Evolutionary conservation across 1,140 invertebrate genomes (phyloP), one percentile per base, ranked within the genome.

Genomic region (Hyposmocoma kahamanoa): DNA sequence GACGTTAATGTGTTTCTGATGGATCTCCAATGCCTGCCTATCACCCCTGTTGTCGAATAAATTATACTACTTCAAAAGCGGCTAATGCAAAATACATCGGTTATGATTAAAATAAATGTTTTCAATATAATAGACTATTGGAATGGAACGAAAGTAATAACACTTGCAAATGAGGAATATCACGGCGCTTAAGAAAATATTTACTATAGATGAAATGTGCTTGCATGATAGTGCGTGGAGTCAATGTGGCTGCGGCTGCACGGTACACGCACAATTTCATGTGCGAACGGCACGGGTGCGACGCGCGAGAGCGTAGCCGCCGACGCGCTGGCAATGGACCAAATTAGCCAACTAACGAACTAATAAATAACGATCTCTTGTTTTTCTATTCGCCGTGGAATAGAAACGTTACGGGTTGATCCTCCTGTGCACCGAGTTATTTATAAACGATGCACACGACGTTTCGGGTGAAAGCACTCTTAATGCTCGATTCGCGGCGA

Each of bases 301-400:
- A 36, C 13, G 38, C 38, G 38, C 38, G 38, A 20, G 20, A 20
- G 76, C 76, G 78, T 72, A 78, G 71, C 77, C 55, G 48, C 56
- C 70, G 70, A 56, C 66, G 42, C 52, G 65, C 67, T 77, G 76
- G 66, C 79, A 69, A 46, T 65, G 64, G 77, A 83, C 79, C 77
- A 81, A 84, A 84, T 84, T 84, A 84, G 72, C 77, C 67, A 77
- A 75, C 77, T 82, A 78, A 77, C 80, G 64, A 73, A 82, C 75
- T 82, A 83, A 84, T 84, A 84, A 84, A 84, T 84, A 81, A 83
- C 80, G 70, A 75, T 84, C 79, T 83, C 76, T 84, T 84, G 75
- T 84, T 84, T 84, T 84, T 84, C 81, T 83, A 81, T 78, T 79
- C 75, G 61, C 56, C 60, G 63, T 63, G 66, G 68, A 78, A 84